Evolutionary conservation across 2,113 vertebrate species (phyloP).

Genomic region (Brachyhypopomus occidentalis): DNA sequence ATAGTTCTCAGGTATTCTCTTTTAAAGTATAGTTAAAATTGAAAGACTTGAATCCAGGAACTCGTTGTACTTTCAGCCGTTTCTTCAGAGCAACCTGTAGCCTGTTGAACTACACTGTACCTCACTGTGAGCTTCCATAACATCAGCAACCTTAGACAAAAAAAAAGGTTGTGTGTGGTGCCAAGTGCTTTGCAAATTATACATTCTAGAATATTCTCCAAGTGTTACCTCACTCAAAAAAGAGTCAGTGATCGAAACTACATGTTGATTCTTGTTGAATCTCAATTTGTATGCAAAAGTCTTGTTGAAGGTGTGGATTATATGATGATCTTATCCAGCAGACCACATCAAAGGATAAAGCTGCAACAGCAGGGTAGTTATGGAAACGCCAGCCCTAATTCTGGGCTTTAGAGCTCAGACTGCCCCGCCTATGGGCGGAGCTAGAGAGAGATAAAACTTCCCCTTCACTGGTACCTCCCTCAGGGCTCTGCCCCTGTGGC

Average conservation of each 20-base stretch:
- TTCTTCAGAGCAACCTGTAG: conserved; percentile 20
- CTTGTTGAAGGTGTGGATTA: background rate
- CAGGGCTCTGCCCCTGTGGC: background rate
- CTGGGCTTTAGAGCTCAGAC: conserved; percentile 26
- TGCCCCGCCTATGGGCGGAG: background rate
- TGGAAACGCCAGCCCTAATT: conserved; percentile 10
- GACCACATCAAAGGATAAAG: conserved; percentile 3
- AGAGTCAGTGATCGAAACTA: background rate
- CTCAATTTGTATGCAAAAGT: background rate
- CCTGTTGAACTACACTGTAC: too few species aligned
- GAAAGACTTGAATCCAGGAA: background rate
- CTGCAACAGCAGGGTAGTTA: conserved; percentile 1
- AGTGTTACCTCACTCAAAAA: background rate
- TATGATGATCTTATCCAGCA: conserved; percentile 1
- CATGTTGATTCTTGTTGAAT: background rate
- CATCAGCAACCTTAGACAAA: too few species aligned
- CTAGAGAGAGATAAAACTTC: background rate
- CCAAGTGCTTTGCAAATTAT: too few species aligned
- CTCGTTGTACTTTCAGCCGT: conserved; percentile 19
- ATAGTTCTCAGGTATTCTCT: background rate
- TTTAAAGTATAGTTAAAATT: background rate
- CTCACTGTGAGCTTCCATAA: too few species aligned
- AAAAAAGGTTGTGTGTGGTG: too few species aligned
- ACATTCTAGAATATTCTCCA: background rate
- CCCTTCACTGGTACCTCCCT: background rate